Percentiles rank a stretch among this genome's conserved stretches.
Conservation (phyloP, 2,113 vertebrate genomes). For the Myocastor coypus region DNA sequence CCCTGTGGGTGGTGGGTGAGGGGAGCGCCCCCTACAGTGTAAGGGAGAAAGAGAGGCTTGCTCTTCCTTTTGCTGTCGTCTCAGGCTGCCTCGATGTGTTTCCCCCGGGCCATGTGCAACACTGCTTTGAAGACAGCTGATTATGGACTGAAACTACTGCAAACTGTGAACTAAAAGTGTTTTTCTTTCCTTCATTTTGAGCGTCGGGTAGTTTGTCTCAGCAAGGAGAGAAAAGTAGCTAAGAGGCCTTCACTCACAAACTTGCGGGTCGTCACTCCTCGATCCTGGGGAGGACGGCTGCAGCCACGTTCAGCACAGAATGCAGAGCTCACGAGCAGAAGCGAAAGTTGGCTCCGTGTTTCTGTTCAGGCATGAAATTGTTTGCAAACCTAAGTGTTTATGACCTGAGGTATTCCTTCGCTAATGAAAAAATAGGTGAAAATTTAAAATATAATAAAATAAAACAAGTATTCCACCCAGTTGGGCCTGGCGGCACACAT, state of each 20-base stretch:
- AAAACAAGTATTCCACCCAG: not conserved
- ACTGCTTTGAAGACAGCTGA: too few relatives aligned
- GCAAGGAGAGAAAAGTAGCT: too few relatives aligned
- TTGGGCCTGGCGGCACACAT: not conserved
- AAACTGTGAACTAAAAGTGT: too few relatives aligned
- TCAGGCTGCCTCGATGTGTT: too few relatives aligned
- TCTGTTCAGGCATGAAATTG: not conserved
- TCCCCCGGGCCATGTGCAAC: too few relatives aligned
- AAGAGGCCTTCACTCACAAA: not conserved
- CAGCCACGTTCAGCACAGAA: not conserved
- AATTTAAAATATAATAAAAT: not conserved
- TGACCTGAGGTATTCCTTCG: not conserved
- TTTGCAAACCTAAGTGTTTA: not conserved
- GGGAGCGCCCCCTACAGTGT: too few relatives aligned
- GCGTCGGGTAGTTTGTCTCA: too few relatives aligned
- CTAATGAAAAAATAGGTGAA: not conserved
- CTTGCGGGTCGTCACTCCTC: not conserved
- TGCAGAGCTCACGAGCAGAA: not conserved
- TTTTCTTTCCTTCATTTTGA: too few relatives aligned
- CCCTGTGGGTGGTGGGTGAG: too few relatives aligned
- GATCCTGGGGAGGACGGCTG: not conserved
- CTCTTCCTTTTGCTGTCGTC: too few relatives aligned
- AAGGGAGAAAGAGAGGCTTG: too few relatives aligned
- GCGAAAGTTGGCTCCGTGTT: not conserved
- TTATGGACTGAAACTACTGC: too few relatives aligned